These are phyloP conservation scores for Hypotaenidia philippensis DNA, from an alignment of 2,797 vertebrate species.

Conservation along the genomic window DNA sequence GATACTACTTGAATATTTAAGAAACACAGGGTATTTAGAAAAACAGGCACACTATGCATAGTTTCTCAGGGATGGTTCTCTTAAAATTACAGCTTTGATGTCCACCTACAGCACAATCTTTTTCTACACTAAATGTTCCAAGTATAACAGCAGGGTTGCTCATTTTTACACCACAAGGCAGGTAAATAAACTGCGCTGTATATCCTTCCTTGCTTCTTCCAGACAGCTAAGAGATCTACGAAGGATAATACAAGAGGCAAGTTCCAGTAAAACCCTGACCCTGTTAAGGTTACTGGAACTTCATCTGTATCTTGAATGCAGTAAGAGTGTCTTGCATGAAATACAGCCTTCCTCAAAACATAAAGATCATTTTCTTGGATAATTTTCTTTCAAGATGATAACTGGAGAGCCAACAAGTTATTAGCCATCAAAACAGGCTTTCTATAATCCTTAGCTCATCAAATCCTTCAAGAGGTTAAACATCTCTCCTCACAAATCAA, in stretches of 20 bases:
- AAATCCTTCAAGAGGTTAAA: neutral
- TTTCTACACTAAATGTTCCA: neutral
- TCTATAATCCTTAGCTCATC: neutral
- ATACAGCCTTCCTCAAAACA: neutral
- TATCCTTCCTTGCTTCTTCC: neutral
- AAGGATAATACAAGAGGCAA: neutral
- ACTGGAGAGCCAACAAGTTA: neutral
- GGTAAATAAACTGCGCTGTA: neutral
- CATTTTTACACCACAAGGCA: neutral
- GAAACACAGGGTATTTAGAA: neutral
- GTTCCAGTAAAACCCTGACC: neutral
- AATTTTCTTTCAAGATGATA: neutral
- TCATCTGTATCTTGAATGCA: neutral
- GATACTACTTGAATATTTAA: neutral
- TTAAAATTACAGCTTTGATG: neutral
- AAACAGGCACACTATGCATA: neutral
- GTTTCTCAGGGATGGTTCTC: neutral
- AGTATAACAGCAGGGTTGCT: neutral
- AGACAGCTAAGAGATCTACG: neutral
- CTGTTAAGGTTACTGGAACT: neutral
- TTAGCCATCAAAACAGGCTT: neutral
- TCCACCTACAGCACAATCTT: neutral
- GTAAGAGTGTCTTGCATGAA: neutral
- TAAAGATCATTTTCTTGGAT: neutral
- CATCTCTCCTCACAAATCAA: neutral